Evolutionary conservation across 2,113 vertebrate species (phyloP), one percentile per base, ranked within the genome.

Genomic region (Anser cygnoides): DNA sequence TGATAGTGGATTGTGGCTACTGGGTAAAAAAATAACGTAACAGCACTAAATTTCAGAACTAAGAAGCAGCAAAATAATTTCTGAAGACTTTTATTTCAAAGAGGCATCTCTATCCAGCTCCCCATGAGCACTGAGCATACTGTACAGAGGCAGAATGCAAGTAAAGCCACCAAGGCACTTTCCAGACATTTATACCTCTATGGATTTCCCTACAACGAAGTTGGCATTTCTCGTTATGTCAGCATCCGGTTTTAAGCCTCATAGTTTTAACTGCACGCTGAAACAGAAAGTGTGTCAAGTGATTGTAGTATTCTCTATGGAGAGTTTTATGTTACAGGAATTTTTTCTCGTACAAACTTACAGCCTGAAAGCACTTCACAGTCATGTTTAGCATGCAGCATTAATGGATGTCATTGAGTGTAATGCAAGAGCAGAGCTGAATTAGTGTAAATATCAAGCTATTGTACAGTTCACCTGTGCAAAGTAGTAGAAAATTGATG

Each of bases 11-110:
- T 82, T 89, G 18, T 57, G 86, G 37, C 58, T 87, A 0, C 58
- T 50, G 66, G 21, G 19, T 76, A 41, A 52, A 39, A 59, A 86
- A 52, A 70, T 49, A 49, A 49, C 4, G 7, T 75, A 72, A 39
- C 18, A 33, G 43, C 59, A n/a, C 37, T 21, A 13, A 31, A 84
- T 84, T 87, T 89, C 70, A 79, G 35, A 87, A 43, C 37, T 82
- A 57, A 82, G 87, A 92, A 61, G 57, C 46, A 91, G 44, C 22
- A 72, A 87, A 94, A 81, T 73, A 26, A 15, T 87, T 94, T 35
- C 52, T 44, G 6, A 77, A 77, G 41, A 15, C 57, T 90, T 86
- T 81, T 82, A 21, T 81, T 84, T 72, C 44, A 19, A n/a, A 61
- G 52, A 68, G 9, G 8, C 8, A 4, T 52, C 33, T 92, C 50